Conservation (phyloP, 2,113 vertebrate genomes). For the Cardinalis cardinalis region DNA sequence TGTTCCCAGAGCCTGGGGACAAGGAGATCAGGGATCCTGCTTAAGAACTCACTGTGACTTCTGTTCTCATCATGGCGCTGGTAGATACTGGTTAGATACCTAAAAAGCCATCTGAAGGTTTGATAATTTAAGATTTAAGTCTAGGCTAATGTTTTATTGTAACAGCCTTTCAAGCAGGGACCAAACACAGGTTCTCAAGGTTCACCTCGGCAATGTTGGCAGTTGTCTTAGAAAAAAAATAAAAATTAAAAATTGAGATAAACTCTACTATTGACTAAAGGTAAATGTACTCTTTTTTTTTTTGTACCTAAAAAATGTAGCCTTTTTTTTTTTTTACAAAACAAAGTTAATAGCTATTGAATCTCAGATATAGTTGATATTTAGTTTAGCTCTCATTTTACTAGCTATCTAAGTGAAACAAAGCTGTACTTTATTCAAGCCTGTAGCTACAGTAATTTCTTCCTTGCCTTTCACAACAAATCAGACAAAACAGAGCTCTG, state of each 20-base stretch:
- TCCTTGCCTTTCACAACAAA: background rate
- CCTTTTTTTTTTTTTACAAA: background rate
- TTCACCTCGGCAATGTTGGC: accelerated
- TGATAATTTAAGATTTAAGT: background rate
- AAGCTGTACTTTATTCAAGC: background rate
- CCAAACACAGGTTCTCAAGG: accelerated
- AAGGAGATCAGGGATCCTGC: background rate
- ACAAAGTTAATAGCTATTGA: background rate
- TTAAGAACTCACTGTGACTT: background rate
- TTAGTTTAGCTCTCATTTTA: background rate
- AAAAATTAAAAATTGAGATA: background rate
- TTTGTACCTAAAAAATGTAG: background rate
- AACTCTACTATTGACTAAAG: background rate
- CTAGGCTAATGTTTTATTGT: background rate
- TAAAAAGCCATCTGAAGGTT: background rate
- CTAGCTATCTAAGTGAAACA: background rate
- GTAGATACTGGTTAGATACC: background rate
- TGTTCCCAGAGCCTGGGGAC: background rate
- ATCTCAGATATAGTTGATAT: background rate
- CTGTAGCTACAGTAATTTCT: background rate
- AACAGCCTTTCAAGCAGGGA: background rate
- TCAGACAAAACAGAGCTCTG: background rate
- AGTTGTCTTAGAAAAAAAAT: background rate
- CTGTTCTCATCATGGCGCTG: background rate
- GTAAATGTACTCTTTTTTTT: background rate